These are phyloP conservation scores for Athene noctua DNA, from an alignment of 2,113 vertebrate species.

Conservation along the genomic window DNA sequence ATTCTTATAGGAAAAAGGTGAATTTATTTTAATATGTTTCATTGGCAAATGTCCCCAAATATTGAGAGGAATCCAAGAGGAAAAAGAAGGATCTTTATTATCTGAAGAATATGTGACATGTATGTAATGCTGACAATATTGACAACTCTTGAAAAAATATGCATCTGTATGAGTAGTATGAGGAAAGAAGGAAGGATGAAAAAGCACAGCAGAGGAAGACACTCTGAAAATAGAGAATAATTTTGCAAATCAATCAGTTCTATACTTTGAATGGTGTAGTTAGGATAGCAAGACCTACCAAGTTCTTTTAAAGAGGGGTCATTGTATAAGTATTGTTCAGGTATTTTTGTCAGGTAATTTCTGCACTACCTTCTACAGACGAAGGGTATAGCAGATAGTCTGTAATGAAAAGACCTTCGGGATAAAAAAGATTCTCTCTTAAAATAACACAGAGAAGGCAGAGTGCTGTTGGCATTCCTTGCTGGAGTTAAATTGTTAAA, in stretches of 20 bases:
- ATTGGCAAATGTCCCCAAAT: background rate
- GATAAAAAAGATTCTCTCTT: background rate
- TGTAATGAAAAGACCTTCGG: background rate
- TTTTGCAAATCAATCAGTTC: background rate
- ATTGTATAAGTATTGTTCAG: background rate
- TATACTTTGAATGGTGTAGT: background rate
- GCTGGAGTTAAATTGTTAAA: background rate
- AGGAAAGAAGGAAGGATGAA: background rate
- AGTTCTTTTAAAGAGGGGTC: background rate
- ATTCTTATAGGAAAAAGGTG: background rate
- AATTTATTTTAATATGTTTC: background rate
- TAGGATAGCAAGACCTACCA: background rate
- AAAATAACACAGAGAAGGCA: background rate
- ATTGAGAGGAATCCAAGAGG: background rate
- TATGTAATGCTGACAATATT: background rate
- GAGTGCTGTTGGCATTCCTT: background rate
- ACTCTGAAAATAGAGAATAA: background rate
- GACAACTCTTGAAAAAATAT: background rate
- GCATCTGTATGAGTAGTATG: fast-evolving
- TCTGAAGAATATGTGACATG: background rate
- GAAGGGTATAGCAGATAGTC: background rate
- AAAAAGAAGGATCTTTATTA: background rate
- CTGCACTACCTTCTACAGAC: background rate
- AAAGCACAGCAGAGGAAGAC: background rate
- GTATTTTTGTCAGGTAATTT: background rate